Base-by-base conservation (phyloP, 2,113 vertebrate species). In the Callochromis pleurospilus region DNA sequence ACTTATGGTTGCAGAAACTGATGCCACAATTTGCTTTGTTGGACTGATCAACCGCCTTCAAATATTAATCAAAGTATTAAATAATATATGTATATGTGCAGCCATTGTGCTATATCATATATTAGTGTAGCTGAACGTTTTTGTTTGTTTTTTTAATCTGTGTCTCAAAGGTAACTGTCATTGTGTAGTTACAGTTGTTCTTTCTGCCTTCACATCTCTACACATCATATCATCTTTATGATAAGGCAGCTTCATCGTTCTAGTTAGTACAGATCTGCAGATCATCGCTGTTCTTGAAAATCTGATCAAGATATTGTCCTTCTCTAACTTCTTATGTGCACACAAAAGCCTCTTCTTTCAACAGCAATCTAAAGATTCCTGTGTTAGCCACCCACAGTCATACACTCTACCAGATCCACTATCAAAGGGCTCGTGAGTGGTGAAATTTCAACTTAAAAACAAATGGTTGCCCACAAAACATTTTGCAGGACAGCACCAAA, bases 11-110 rank as follows among this genome's bases (percentile, higher is more conserved):
- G 17, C 58, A 62, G 58, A 7, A 12, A 62, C 58, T 36, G 17
- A 62, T 62, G 58, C 58, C 58, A n/a, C 58, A 62, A 36, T 62
- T 62, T 62, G 58, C 58, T 2, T 11, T 62, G 31, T 62, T 11
- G 58, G 31, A 62, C 58, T 36, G 1, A 62, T 62, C 31, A 62
- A 62, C 58, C 1, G 1, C 15, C 58, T 62, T 62, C 58, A 0
- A 33, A 33, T 62, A 33, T 62, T 62, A 62, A 62, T 33, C 0
- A 33, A 60, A 33, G 0, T 4, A 19, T 60, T 11, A 33, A 62
- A 62, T 62, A 19, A 62, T 33, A 62, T 6, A 62, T 62, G 2
- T 33, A 62, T 62, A 33, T 33, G 29, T 33, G 56, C 56, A 4
- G 15, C 11, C 21, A 55, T 55, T 24, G 53, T 24, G 21, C 21